Base-by-base conservation (phyloP, 2,113 vertebrate species). In the Nerophis ophidion region DNA sequence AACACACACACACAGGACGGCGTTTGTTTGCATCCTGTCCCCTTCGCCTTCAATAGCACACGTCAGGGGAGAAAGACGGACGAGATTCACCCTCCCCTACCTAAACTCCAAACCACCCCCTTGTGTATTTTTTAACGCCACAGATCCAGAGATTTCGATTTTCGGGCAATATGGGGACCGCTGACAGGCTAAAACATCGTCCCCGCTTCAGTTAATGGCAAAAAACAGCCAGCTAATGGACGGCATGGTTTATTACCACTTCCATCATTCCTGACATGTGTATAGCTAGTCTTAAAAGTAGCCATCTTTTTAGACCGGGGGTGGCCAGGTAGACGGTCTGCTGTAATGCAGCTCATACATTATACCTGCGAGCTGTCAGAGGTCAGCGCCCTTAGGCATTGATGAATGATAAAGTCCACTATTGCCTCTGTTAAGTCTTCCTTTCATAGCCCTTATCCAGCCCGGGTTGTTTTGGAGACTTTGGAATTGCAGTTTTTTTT, bases 231-330 rank as follows among this genome's bases (percentile, higher is more conserved):
- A 0, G 1, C 76, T 86, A 85, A 85, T 84, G 87, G 82, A 83
- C 68, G 72, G 61, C 72, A 69, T 82, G 76, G 62, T 73, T 85
- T 82, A 85, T 82, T 81, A 78, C 68, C 74, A 71, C 70, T 76
- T 87, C 85, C 77, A 72, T 84, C 84, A 86, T 75, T 55, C 69
- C 51, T 77, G 87, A 81, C 81, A 76, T 72, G 78, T 83, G 71
- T 81, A 71, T 74, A 56, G 75, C 58, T 57, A 49, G 76, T 74
- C 81, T 76, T 79, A 72, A 76, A 76, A 79, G 71, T 65, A 74
- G 71, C 63, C 74, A 63, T 74, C 69, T 73, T 79, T 79, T 66
- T 55, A 59, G 45, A 62, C 48, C 52, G 65, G 68, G 71, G 72
- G 57, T 65, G 60, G 75, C 61, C 75, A 84, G 71, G 72, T 80